A percentile compares a stretch with the other conserved stretches of the same genome.
Conservation (phyloP, 1,140 invertebrate species). For the Leptinotarsa undecemlineata region DNA sequence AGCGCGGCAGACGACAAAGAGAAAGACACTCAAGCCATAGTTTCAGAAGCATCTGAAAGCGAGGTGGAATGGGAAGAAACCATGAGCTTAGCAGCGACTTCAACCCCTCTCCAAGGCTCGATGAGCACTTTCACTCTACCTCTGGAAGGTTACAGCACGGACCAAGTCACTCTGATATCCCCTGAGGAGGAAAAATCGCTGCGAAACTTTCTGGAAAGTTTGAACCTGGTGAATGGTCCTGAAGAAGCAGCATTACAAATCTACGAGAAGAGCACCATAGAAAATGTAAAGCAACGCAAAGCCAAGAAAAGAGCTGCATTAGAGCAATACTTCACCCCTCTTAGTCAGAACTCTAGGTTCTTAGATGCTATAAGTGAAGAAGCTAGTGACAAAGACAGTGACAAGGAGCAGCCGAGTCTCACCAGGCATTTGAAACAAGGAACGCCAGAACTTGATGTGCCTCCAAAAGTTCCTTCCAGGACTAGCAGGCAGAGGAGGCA, state of each 20-base stretch:
- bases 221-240: constrained; percentile 59
- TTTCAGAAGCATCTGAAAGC: constrained; percentile 61
- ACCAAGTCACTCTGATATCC: constrained; percentile 49
- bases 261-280: constrained; percentile 39
- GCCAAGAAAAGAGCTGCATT: constrained; percentile 61
- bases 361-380: constrained; percentile 73
- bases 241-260: constrained; percentile 43
- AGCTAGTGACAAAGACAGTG: constrained; percentile 61
- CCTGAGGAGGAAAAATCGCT: constrained; percentile 58
- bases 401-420: constrained; percentile 48
- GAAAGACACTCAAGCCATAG: constrained; percentile 55
- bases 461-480: constrained; percentile 13
- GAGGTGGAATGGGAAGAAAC: constrained; percentile 61
- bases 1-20: constrained; percentile 46
- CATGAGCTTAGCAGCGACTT: constrained; percentile 16
- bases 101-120: neutral
- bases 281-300: constrained; percentile 50
- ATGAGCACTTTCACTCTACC: constrained; percentile 47
- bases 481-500: constrained; percentile 20
- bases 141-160: constrained; percentile 44
- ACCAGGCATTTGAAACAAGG: constrained; percentile 41
- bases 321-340: constrained; percentile 61
- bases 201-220: constrained; percentile 62
- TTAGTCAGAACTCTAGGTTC: constrained; percentile 61
- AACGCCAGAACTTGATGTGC: constrained; percentile 41